Conservation (phyloP, 2,888 invertebrate genomes). For the Callyntrura guangdongensis region DNA sequence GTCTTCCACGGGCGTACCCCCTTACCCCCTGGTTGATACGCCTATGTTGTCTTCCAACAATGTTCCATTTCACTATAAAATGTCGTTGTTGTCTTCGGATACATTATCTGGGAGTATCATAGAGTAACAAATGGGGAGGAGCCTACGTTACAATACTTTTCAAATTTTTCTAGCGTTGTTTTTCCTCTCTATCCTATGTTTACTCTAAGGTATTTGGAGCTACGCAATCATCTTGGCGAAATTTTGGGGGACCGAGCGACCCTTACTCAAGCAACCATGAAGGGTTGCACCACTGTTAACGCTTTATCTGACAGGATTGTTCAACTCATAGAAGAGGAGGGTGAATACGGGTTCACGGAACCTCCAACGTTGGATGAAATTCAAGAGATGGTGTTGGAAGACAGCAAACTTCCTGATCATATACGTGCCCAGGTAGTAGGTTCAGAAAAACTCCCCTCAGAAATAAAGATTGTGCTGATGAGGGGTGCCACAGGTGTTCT, state of each 20-base stretch:
- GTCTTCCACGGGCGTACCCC: no score
- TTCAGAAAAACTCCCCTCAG: slow-evolving; percentile 5
- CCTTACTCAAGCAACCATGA: not conserved
- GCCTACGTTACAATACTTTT: no score
- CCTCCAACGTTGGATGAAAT: slow-evolving; percentile 50
- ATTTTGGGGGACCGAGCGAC: slow-evolving; percentile 29
- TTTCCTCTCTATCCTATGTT: no score
- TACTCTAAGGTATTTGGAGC: no score
- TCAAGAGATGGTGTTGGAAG: not conserved
- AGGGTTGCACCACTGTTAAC: slow-evolving; percentile 47
- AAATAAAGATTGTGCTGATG: slow-evolving; percentile 48
- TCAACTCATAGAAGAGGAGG: slow-evolving; percentile 51
- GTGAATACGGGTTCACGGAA: not conserved
- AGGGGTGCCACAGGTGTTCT: slow-evolving; percentile 51
- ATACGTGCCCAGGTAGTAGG: not conserved
- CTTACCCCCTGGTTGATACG: no score
- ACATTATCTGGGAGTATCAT: no score
- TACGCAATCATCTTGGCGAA: slow-evolving; percentile 35
- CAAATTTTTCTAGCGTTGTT: no score
- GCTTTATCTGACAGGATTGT: slow-evolving; percentile 23
- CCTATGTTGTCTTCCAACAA: no score
- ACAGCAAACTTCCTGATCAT: slow-evolving; percentile 11
- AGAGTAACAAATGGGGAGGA: no score
- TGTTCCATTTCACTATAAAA: no score
- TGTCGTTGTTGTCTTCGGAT: no score